These are phyloP conservation scores for Mustelus asterias DNA, from an alignment of 2,113 vertebrate species.

Conservation along the genomic window DNA sequence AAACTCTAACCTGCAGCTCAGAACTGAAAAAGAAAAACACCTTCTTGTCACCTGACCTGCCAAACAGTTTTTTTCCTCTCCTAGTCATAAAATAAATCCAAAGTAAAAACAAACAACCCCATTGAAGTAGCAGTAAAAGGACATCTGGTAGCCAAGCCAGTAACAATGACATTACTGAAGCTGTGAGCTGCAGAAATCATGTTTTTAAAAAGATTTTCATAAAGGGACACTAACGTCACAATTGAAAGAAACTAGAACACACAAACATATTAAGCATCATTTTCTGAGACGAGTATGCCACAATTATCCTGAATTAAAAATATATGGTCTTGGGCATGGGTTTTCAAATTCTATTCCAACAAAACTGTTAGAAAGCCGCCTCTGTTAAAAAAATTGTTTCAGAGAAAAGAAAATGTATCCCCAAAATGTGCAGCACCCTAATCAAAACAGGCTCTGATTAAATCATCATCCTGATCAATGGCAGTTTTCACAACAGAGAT, in stretches of 20 bases:
- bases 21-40: no score
- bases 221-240: no score
- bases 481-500: neutral
- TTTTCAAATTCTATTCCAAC: neutral
- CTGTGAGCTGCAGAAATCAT: no score
- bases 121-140: no score
- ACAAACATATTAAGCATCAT: neutral
- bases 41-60: no score
- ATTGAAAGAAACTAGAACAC: neutral
- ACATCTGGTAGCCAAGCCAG: no score
- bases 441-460: neutral
- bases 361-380: neutral
- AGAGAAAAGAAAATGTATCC: neutral
- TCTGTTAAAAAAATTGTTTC: slow-evolving; percentile 8
- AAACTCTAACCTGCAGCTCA: no score
- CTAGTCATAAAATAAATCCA: no score
- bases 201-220: no score
- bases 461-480: neutral
- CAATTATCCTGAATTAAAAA: neutral
- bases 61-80: no score
- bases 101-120: no score
- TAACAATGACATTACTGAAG: no score
- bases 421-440: neutral
- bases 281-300: neutral
- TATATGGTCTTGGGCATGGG: neutral